phyloP scores from a whole-genome alignment of 2,797 vertebrate species.

The Pseudotriccus pelzelni region DNA sequence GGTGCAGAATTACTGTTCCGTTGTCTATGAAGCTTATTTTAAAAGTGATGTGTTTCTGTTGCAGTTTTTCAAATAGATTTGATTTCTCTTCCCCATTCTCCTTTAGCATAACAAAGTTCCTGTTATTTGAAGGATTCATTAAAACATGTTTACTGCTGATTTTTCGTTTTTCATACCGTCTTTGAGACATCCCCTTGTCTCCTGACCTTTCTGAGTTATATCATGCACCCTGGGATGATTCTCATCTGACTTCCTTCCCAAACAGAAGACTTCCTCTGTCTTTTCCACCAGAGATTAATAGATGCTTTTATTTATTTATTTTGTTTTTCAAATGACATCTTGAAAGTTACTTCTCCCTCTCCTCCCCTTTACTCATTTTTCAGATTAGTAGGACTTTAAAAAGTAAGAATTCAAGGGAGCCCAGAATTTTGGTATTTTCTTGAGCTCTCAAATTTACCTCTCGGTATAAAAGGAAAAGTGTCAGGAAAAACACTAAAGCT shows the following conservation, averaged over 20 bases:
- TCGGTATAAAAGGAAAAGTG: neutral
- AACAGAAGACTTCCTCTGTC: neutral
- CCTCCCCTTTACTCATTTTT: neutral
- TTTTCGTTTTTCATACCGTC: neutral
- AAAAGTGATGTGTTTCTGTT: neutral
- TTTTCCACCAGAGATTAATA: neutral
- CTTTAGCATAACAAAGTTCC: neutral
- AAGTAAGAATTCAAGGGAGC: neutral
- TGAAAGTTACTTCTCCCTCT: neutral
- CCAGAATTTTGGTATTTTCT: neutral
- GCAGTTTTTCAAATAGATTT: neutral
- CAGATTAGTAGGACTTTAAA: neutral
- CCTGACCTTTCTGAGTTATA: conserved; percentile 13
- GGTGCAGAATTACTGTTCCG: neutral
- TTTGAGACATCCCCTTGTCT: neutral
- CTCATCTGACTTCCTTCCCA: conserved; percentile 17
- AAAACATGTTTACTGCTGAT: neutral
- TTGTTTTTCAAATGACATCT: neutral
- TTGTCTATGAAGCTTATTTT: neutral
- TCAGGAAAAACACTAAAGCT: neutral
- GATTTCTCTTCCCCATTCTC: neutral
- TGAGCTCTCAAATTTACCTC: neutral
- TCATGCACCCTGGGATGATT: neutral
- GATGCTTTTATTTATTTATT: neutral
- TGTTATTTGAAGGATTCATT: neutral